Conservation (phyloP, 2,888 invertebrate genomes). For the Gibbula magus region DNA sequence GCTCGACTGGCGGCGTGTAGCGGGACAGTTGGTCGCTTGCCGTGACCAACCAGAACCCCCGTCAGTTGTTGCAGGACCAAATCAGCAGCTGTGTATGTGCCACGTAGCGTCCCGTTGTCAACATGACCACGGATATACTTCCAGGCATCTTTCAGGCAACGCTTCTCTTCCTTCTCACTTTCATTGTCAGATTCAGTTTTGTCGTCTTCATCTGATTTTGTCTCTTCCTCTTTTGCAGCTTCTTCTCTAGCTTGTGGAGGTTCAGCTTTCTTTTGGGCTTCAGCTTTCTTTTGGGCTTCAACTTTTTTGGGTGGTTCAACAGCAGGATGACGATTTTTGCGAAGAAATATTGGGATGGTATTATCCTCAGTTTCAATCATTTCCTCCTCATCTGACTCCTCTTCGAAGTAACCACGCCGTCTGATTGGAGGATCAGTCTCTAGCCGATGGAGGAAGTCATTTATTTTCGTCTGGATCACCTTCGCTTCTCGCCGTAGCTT, state of each 20-base stretch:
- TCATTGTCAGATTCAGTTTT: background rate
- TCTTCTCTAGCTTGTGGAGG: background rate
- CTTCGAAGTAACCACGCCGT: background rate
- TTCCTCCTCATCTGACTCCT: constrained; percentile 17
- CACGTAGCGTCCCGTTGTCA: constrained; percentile 45
- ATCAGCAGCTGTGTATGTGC: constrained; percentile 57
- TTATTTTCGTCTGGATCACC: constrained; percentile 29
- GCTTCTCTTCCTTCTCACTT: constrained; percentile 21
- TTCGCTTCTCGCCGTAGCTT: constrained; percentile 29
- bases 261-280: background rate
- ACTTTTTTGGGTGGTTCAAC: background rate
- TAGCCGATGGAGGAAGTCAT: constrained; percentile 30
- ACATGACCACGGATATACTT: constrained; percentile 56
- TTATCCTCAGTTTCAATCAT: background rate
- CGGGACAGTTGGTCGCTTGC: constrained; percentile 50
- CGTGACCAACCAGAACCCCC: constrained; percentile 53
- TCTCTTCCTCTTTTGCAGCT: background rate
- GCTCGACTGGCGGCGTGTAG: constrained; percentile 64
- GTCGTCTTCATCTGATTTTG: too few relatives aligned
- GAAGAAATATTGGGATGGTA: background rate
- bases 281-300: background rate
- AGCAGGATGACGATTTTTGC: background rate
- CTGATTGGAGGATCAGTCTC: constrained; percentile 24
- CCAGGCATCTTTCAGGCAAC: constrained; percentile 53
- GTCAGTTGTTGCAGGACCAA: constrained; percentile 65